Conservation (phyloP, 2,888 invertebrate species). For the Periphyllus acericola region DNA sequence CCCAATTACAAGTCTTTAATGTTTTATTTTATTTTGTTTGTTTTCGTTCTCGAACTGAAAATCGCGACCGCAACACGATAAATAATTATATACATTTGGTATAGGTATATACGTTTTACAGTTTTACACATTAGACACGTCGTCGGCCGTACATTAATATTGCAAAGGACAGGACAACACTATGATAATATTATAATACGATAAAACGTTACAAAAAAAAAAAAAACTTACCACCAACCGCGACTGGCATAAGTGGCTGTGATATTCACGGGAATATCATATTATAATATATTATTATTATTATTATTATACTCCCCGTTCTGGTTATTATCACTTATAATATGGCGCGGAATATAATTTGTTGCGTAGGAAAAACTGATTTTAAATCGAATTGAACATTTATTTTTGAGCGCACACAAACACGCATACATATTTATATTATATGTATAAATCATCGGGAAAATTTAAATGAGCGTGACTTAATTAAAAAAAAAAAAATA, state of each 20-base stretch:
- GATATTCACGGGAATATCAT: too few species aligned
- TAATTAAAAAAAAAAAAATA: slow-evolving; percentile 23
- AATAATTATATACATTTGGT: neutral
- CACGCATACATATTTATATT: neutral
- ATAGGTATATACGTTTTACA: neutral
- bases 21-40: too few species aligned
- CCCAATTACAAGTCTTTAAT: neutral
- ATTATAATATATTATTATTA: neutral
- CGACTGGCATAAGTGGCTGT: neutral
- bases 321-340: neutral
- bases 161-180: neutral
- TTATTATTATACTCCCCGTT: neutral
- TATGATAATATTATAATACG: neutral
- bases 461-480: slow-evolving; percentile 3
- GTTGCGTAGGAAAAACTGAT: neutral
- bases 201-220: neutral
- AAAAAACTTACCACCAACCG: neutral
- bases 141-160: neutral
- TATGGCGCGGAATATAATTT: neutral
- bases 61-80: neutral
- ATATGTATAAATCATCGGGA: slow-evolving; percentile 37
- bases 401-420: neutral
- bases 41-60: neutral
- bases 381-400: slow-evolving; percentile 1
- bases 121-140: neutral